These are phyloP conservation scores for Tenualosa ilisha DNA, from an alignment of 2,797 vertebrate species.

Conservation along the genomic window DNA sequence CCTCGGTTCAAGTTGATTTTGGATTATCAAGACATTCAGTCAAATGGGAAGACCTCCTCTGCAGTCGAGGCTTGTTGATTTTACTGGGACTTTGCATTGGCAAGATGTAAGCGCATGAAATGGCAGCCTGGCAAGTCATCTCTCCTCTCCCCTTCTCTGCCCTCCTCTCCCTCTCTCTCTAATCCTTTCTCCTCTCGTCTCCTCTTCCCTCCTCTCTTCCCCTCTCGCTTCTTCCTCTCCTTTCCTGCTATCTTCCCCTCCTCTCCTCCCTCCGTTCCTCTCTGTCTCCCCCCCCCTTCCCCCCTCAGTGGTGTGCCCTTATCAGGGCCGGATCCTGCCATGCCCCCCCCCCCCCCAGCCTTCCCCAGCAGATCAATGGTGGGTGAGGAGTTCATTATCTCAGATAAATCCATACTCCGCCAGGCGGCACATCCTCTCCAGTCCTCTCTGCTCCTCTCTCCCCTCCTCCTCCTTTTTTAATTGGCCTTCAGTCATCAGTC, in stretches of 20 bases:
- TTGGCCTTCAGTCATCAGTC: conserved; percentile 70
- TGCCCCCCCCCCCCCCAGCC: conserved; percentile 38
- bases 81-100: not conserved
- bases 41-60: not conserved
- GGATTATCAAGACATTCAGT: not conserved
- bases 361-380: conserved; percentile 65
- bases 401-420: conserved; percentile 71
- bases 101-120: not conserved
- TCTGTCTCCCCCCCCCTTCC: not conserved
- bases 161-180: too few species aligned
- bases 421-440: conserved; percentile 58
- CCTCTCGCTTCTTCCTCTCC: too few species aligned
- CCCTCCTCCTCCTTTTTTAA: conserved; percentile 67
- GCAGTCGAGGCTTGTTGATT: not conserved
- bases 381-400: conserved; percentile 79
- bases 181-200: too few species aligned
- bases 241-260: too few species aligned
- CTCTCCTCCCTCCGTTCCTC: too few species aligned
- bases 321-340: not conserved
- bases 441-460: conserved; percentile 53
- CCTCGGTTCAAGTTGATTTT: not conserved
- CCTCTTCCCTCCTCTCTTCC: too few species aligned
- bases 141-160: too few species aligned
- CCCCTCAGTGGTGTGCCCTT: not conserved
- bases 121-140: not conserved